phyloP scores from a whole-genome alignment of 2,888 invertebrate genomes.

The Clepsis dumicolana region DNA sequence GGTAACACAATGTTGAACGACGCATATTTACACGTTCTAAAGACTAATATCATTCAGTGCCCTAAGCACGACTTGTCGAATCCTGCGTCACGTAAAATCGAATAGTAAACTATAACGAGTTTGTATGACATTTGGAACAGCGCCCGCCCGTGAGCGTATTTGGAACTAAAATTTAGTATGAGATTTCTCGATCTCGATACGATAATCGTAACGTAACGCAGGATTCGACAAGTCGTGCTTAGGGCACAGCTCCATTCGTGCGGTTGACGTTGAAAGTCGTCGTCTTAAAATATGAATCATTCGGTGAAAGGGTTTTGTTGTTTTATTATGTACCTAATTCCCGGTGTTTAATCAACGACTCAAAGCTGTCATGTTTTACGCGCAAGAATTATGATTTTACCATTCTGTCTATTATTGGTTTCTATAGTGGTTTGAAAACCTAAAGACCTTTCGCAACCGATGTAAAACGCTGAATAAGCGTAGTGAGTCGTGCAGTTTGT shows the following conservation, averaged over 20 bases:
- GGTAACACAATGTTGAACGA: constrained; percentile 65
- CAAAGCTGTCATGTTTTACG: constrained; percentile 58
- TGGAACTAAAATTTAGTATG: no score
- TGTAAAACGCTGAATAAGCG: constrained; percentile 60
- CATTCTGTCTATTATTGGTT: constrained; percentile 57
- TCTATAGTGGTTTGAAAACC: constrained; percentile 51
- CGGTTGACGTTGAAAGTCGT: constrained; percentile 53
- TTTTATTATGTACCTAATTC: constrained; percentile 2
- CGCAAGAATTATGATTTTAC: constrained; percentile 61
- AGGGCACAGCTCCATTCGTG: constrained; percentile 55
- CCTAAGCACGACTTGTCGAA: no score
- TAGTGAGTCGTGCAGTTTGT: constrained; percentile 59
- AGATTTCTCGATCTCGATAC: no score
- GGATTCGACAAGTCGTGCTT: no score
- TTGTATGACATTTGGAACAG: no score
- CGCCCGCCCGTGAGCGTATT: no score
- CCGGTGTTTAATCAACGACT: constrained; percentile 53
- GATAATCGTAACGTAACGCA: no score
- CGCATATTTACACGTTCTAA: constrained; percentile 53
- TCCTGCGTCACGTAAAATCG: no score
- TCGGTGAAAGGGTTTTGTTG: constrained; percentile 47
- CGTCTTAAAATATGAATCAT: constrained; percentile 55
- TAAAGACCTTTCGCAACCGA: constrained; percentile 58
- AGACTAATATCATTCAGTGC: constrained; percentile 59
- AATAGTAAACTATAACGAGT: no score